Evolutionary conservation across 37 sponge, comb jelly and placozoan genomes (phyloP).

Genomic region (Chondrosia reniformis): DNA sequence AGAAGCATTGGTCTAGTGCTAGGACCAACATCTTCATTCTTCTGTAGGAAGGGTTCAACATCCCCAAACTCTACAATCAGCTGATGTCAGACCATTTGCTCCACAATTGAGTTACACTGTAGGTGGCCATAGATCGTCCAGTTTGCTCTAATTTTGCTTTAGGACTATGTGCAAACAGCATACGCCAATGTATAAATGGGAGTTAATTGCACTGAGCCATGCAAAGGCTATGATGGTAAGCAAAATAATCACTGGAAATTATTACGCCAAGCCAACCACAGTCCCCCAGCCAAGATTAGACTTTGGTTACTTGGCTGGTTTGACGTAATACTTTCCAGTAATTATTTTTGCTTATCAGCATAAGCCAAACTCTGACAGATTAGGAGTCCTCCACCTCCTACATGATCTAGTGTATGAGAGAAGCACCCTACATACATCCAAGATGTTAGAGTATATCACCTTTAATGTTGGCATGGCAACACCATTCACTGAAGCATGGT

Average conservation of each 20-base stretch:
- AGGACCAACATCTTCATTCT: constrained; percentile 41
- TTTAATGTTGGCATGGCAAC: constrained; percentile 17
- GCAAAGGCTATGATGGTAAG: no score
- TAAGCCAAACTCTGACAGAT: constrained; percentile 1
- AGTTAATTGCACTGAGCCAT: no score
- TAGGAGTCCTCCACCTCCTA: background rate
- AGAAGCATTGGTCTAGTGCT: constrained; percentile 44
- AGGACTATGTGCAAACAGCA: constrained; percentile 47
- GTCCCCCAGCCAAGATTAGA: no score
- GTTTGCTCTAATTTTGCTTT: constrained; percentile 25
- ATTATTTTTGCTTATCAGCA: no score
- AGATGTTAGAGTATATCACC: constrained; percentile 6
- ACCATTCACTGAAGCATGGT: constrained; percentile 29
- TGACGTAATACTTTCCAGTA: no score
- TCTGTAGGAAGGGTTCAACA: constrained; percentile 24
- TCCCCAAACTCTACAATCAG: constrained; percentile 36
- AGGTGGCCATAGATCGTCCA: constrained; percentile 31
- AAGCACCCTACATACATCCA: constrained; percentile 21
- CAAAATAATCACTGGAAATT: no score
- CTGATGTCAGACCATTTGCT: constrained; percentile 46
- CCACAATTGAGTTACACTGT: constrained; percentile 50
- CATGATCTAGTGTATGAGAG: constrained; percentile 13
- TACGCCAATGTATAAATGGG: constrained; percentile 28
- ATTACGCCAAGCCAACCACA: no score
- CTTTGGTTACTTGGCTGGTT: no score